Evolutionary conservation across 2,113 vertebrate genomes (phyloP), one percentile per base, ranked within the genome.

Genomic region (Fregata magnificens): DNA sequence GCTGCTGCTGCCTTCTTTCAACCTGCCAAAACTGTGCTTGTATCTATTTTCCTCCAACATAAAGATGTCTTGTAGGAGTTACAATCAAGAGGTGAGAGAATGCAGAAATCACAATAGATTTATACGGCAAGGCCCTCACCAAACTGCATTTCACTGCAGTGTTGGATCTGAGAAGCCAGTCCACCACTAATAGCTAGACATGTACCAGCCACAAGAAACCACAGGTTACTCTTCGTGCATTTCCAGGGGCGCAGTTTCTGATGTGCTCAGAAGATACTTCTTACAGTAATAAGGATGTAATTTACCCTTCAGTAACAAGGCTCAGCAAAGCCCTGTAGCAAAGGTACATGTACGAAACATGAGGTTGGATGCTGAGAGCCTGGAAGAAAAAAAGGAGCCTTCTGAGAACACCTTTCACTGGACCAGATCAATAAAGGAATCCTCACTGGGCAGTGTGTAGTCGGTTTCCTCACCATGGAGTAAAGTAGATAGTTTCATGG

Each of bases 1-100:
- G 69, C 72, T 69, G 67, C 76, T 88, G 45, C 74, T 79, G 62
- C 66, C 31, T 69, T 58, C 59, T 86, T 63, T 85, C 76, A 78
- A 42, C 25, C 83, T 78, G 72, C 76, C 77, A 70, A 80, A 90
- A 58, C 52, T 29, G 74, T 28, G 50, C 36, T 72, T 26, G 32
- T 36, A 87, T 85, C 79, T 85, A 3, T 91, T 92, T 74, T 88
- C 38, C 50, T 71, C 59, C 42, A 84, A n/a, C 73, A 83, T 70
- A 88, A 88, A 92, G 72, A 24, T 24, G n/a, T 24, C 83, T 83
- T 86, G n/a, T 26, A 88, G 69, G 72, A 96, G 42, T 92, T 95
- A 81, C 38, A 70, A 71, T 19, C 62, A 50, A 52, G 77, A 84
- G 56, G 44, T 49, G 32, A 42, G 21, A 94, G 70, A 55, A 73